Conservation (phyloP, 37 sponge, comb jelly and placozoan genomes). For the Tethya wilhelma region DNA sequence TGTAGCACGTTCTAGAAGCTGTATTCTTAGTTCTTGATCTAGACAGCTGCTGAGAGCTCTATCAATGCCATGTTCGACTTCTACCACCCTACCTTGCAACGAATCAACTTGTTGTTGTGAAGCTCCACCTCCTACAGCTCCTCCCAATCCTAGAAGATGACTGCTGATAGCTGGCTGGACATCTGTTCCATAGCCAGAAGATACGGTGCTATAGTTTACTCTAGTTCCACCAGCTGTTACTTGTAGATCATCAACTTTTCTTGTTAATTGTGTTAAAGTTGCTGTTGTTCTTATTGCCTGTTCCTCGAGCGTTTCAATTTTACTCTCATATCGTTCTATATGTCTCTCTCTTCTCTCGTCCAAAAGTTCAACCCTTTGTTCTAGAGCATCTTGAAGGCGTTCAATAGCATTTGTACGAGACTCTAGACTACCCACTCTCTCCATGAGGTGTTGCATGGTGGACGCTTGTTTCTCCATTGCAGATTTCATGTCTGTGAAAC, state of each 20-base stretch:
- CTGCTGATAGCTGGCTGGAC: background rate
- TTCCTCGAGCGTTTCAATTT: conserved; percentile 17
- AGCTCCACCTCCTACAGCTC: background rate
- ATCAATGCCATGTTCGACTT: conserved; percentile 51
- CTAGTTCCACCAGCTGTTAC: background rate
- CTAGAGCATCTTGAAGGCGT: conserved; percentile 8
- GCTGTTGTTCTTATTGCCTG: background rate
- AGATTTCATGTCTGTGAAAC: background rate
- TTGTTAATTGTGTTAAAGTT: background rate
- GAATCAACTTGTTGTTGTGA: conserved; percentile 26
- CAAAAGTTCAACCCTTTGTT: conserved; percentile 8
- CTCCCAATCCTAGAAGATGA: background rate
- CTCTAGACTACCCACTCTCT: conserved; percentile 19
- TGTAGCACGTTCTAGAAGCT: conserved; percentile 66
- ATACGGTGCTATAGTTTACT: background rate
- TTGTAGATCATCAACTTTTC: background rate
- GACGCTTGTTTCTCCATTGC: background rate
- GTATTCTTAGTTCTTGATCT: conserved; percentile 70
- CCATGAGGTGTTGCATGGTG: conserved; percentile 6
- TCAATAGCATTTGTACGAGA: conserved; percentile 18
- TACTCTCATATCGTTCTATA: background rate
- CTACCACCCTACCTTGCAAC: conserved; percentile 30
- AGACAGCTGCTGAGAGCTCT: conserved; percentile 46
- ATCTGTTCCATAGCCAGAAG: conserved; percentile 7
- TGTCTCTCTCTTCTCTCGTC: conserved; percentile 12